Base-by-base conservation (phyloP, 1,140 invertebrate genomes). In the Drosophila baimaii region DNA sequence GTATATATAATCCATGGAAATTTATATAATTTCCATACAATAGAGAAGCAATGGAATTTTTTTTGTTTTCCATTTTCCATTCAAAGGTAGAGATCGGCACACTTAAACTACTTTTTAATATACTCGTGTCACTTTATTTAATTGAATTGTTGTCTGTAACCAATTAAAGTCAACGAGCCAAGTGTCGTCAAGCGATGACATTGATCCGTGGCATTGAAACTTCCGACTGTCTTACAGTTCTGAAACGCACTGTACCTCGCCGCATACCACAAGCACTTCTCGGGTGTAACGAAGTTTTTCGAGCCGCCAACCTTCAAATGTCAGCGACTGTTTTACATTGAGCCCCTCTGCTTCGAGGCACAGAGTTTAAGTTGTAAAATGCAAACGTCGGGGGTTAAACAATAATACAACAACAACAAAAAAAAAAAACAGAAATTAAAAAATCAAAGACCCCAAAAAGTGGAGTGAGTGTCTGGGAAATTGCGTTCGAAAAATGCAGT, bases 261-360 rank as follows among this genome's bases (percentile, higher is more conserved):
- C 12, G 47, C 31, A 35, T 41, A 29, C 46, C 65, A 21, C 49
- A 25, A 66, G 37, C 71, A 83, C 33, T 63, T 83, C 25, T 83
- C 25, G 79, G 37, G 17, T 84, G 74, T 76, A 79, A 84, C 68
- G 61, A 76, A 84, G 68, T 71, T 44, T 74, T 29, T 35, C 46
- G 47, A 69, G 63, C 65, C 31, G 66, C 31, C 73, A 88, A 90
- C 83, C 83, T 88, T 88, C 83, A 62, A 80, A 80, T 89, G 85
- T 89, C 83, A 84, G 84, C 84, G 83, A 73, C 83, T 85, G 68
- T 78, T 79, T 85, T 58, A 74, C 71, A 63, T 79, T 59, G 49
- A 78, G 69, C 63, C 75, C 63, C 75, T 65, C 64, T 80, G 79
- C 37, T 55, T 35, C 49, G 39, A 23, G 75, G 31, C 58, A n/a